Conservation (phyloP, 2,113 vertebrate genomes). For the Atherinomorus stipes region DNA sequence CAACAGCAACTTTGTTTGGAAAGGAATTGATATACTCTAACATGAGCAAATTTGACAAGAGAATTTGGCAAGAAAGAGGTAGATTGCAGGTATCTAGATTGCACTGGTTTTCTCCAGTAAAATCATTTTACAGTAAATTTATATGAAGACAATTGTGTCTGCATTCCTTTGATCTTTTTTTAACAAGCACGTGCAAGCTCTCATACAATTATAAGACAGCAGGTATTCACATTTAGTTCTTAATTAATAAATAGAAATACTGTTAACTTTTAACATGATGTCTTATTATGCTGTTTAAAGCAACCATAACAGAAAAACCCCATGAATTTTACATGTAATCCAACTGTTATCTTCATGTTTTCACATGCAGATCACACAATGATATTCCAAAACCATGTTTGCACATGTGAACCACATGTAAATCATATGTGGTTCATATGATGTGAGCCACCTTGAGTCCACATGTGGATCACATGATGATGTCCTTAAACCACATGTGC, state of each 20-base stretch:
- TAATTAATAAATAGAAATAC: neutral
- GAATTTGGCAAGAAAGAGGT: neutral
- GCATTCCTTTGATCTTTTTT: neutral
- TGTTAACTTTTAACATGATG: neutral
- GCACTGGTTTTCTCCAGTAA: neutral
- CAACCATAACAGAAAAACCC: too few species aligned
- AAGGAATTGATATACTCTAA: neutral
- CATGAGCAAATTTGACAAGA: neutral
- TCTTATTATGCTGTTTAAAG: too few species aligned
- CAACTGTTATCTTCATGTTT: too few species aligned
- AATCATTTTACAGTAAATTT: constrained; percentile 1
- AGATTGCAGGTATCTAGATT: constrained; percentile 1
- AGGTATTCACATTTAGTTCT: neutral
- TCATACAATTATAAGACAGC: neutral
- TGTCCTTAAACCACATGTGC: too few species aligned
- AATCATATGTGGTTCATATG: too few species aligned
- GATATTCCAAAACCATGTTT: too few species aligned
- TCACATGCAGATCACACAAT: too few species aligned
- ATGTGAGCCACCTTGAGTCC: too few species aligned
- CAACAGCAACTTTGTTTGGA: neutral
- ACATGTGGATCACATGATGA: too few species aligned
- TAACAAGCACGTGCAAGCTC: neutral
- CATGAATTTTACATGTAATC: too few species aligned
- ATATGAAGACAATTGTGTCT: neutral
- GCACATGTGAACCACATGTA: too few species aligned